A percentile compares a stretch with the other conserved stretches of the same genome.
Evolutionary conservation across 2,113 vertebrate species (phyloP).

Genomic region (Cyanoderma ruficeps): DNA sequence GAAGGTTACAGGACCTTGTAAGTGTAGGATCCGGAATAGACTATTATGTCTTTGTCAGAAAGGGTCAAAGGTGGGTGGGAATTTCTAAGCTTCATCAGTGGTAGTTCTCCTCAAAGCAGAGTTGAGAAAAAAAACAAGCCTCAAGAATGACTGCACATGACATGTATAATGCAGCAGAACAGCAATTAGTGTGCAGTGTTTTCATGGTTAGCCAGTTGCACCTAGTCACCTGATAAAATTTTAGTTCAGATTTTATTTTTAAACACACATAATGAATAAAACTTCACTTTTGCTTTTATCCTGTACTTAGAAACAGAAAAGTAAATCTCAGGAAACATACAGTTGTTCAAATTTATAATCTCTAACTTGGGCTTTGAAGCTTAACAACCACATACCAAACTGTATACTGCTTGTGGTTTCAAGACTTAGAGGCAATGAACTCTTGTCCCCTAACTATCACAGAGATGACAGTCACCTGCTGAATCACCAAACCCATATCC

Average conservation of each 20-base stretch:
- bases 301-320: background rate
- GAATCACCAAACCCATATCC: slow-evolving; percentile 35
- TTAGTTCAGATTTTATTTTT: background rate
- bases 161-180: background rate
- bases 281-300: background rate
- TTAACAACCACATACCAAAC: slow-evolving; percentile 8
- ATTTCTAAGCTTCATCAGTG: background rate
- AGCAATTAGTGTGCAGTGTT: background rate
- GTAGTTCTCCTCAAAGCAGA: background rate
- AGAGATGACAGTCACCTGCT: background rate
- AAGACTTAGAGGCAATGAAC: background rate
- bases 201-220: background rate
- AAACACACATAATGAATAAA: background rate
- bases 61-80: background rate
- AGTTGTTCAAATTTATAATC: background rate
- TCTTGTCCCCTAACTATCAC: background rate
- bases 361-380: slow-evolving; percentile 25
- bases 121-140: background rate
- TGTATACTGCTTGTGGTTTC: background rate
- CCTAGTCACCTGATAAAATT: background rate
- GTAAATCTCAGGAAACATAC: background rate
- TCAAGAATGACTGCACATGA: background rate
- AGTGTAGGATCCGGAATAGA: background rate
- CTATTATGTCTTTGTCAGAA: background rate
- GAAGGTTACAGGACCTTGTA: background rate